These are phyloP conservation scores for Drosophila stalkeri DNA, from an alignment of 2,888 invertebrate species.

Conservation along the genomic window DNA sequence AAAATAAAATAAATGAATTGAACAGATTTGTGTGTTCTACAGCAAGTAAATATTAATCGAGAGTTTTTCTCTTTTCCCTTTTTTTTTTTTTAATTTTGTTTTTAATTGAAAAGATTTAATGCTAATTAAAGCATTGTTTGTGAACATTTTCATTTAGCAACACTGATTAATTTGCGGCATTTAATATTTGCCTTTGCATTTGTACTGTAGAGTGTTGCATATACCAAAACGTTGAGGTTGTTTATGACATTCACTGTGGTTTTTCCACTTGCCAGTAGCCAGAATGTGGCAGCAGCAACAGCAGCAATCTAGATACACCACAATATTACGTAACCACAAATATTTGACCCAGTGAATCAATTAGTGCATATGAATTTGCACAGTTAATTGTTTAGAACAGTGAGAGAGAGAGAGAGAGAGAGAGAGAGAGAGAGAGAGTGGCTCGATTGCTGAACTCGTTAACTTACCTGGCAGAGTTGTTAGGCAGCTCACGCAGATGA, in stretches of 20 bases:
- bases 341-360: slow-evolving; percentile 19
- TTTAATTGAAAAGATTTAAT: neutral
- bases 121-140: neutral
- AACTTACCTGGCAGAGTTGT: slow-evolving; percentile 68
- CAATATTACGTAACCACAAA: slow-evolving; percentile 53
- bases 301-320: slow-evolving; percentile 30
- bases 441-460: slow-evolving; percentile 8
- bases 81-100: neutral
- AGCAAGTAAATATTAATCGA: neutral
- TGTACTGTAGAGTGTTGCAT: neutral
- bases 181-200: slow-evolving; percentile 11
- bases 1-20: neutral
- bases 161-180: slow-evolving; percentile 41
- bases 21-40: neutral
- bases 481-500: slow-evolving; percentile 53
- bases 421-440: neutral
- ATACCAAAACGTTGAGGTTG: slow-evolving; percentile 32
- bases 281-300: neutral
- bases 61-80: neutral
- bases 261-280: slow-evolving; percentile 9
- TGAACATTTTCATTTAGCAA: slow-evolving; percentile 1
- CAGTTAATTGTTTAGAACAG: slow-evolving; percentile 9
- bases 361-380: neutral
- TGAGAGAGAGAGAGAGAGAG: neutral
- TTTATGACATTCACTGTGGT: slow-evolving; percentile 42